phyloP scores from a whole-genome alignment of 1,140 invertebrate species.

The Dreissena rostriformis region DNA sequence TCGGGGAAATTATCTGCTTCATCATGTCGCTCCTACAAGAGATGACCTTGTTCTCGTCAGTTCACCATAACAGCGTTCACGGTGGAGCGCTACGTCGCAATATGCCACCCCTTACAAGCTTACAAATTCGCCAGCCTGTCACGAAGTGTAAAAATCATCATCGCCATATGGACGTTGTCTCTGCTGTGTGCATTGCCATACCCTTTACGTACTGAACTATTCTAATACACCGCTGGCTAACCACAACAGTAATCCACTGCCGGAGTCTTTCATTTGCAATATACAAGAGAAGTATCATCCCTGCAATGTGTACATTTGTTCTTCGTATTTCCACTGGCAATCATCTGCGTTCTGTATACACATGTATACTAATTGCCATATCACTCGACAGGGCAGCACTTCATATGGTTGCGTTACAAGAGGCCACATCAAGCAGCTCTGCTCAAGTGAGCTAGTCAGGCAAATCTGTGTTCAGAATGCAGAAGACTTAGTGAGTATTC shows the following conservation, averaged over 20 bases:
- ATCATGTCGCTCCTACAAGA: constrained; percentile 91
- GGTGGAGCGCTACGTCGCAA: constrained; percentile 79
- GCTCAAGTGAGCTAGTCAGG: constrained; percentile 42
- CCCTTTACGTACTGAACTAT: constrained; percentile 70
- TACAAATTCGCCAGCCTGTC: constrained; percentile 84
- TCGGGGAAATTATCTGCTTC: constrained; percentile 92
- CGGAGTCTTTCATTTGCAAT: constrained; percentile 71
- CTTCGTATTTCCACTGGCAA: constrained; percentile 78
- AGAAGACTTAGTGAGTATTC: constrained; percentile 69
- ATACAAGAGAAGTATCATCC: constrained; percentile 52
- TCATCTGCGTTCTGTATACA: constrained; percentile 79
- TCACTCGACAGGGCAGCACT: constrained; percentile 69
- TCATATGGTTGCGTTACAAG: constrained; percentile 26
- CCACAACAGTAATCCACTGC: constrained; percentile 76
- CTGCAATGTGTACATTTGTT: constrained; percentile 64
- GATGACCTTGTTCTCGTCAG: constrained; percentile 86
- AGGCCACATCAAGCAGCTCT: constrained; percentile 10
- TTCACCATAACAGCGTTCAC: constrained; percentile 80
- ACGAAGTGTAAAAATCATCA: constrained; percentile 90
- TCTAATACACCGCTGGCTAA: constrained; percentile 72
- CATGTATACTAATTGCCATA: constrained; percentile 76
- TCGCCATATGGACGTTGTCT: constrained; percentile 89
- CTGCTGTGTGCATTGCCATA: constrained; percentile 89
- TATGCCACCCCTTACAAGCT: constrained; percentile 76
- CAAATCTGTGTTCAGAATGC: constrained; percentile 73